Base-by-base conservation (phyloP, 2,113 vertebrate species). In the Athene cunicularia region DNA sequence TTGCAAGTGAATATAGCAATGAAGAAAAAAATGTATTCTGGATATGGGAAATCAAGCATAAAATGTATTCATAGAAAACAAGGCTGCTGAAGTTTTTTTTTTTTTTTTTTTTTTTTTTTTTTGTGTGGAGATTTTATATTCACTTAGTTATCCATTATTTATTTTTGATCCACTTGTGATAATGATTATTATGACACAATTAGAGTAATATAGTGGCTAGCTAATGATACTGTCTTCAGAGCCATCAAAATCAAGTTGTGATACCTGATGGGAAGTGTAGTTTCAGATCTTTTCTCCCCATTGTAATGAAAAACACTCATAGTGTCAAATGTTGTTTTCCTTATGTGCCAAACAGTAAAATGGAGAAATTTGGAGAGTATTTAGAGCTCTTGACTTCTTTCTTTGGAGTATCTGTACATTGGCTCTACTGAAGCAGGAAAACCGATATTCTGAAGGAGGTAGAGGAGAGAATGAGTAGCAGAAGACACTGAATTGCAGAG, bases 321-420 rank as follows among this genome's bases (percentile, higher is more conserved):
- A 32, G 47, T 47, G 73, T 94, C 66, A 50, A 79, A 92, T 55
- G 37, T 73, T 92, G 73, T 75, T 91, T 75, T 62, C 64, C 37
- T 45, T 72, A 3, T 55, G 10, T 74, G 14, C n/a, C 49, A 95
- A 88, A 97, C 3, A 95, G 92, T 96, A 94, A 89, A 73, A 32
- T 64, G 90, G 76, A 87, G 91, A 82, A 77, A 76, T 89, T 24
- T 80, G 26, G 52, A 80, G 89, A 35, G 86, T 19, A 68, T 87
- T 55, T 75, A 67, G 27, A 81, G 66, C 84, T 95, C 72, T 96
- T 97, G 94, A 58, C 56, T 96, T 88, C 53, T 68, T 83, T 73
- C 84, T 91, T 75, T 85, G 76, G 39, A 66, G 23, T 64, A 43
- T 72, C 75, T 33, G 79, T 93, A 63, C 13, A 23, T 19, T 70